Evolutionary conservation across 2,113 vertebrate species (phyloP), one percentile per base, ranked within the genome.

Genomic region (Xerus inauris): DNA sequence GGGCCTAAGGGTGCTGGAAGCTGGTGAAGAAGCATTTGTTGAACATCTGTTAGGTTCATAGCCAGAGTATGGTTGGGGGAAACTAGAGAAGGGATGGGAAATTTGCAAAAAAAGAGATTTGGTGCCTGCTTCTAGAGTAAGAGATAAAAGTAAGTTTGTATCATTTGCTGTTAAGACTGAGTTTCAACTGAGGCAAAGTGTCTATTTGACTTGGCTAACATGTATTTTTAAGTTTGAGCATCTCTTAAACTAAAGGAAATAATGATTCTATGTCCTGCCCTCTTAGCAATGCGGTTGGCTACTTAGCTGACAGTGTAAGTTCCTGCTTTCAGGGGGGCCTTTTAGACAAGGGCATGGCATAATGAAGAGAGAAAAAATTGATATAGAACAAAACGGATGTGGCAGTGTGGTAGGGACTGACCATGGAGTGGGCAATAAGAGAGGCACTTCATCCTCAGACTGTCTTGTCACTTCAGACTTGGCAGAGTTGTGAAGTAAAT

Each of bases 371-470:
- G 14, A 91, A 32, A 64, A 77, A 72, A 54, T 7, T 59, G 57
- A 69, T 38, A 11, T 0, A n/a, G 38, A 47, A 32, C 19, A 51
- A 47, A 40, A 12, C 6, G 3, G 20, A 26, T 1, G 62, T 5
- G 28, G 51, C 65, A 14, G 20, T 2, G n/a, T 72, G 71, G 26
- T 75, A 30, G 35, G 13, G 7, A 5, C 65, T 49, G 32, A 49
- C 0, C 6, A 11, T 20, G 4, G 47, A 30, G 22, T 9, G 4
- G 49, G 10, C 1, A 2, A 2, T 14, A 1, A 5, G 38, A 86
- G 38, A 12, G 8, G 8, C 9, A 6, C 32, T 8, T 90, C 4
- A 0, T 32, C 62, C 49, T 2, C 38, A 42, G 51, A 2, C 3
- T 6, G 26, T 42, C 45, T 71, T 49, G 12, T 73, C 5, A 12